These are phyloP conservation scores for Spea bombifrons DNA, from an alignment of 2,113 vertebrate species.

Conservation along the genomic window DNA sequence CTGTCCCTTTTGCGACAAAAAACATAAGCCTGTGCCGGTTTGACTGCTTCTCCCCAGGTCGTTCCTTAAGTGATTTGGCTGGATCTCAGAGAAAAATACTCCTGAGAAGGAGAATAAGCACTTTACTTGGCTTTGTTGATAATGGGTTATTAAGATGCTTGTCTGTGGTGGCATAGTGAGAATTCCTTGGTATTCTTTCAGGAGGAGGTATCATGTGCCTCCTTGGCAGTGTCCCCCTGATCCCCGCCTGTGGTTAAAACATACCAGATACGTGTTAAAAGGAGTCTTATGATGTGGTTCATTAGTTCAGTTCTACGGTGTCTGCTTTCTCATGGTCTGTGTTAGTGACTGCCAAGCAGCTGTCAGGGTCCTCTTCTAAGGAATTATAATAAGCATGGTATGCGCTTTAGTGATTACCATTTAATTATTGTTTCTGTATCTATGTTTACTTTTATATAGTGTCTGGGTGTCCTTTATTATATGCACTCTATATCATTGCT, in stretches of 20 bases:
- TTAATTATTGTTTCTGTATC: constrained; percentile 24
- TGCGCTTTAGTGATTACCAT: constrained; percentile 15
- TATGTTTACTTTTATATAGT: constrained; percentile 1
- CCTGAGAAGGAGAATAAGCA: constrained; percentile 50
- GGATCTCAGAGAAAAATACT: constrained; percentile 56
- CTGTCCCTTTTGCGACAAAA: constrained; percentile 67
- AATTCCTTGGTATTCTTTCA: constrained; percentile 51
- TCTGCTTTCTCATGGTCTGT: constrained; percentile 45
- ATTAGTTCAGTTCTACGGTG: constrained; percentile 31
- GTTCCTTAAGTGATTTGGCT: constrained; percentile 60
- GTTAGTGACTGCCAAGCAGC: constrained; percentile 47
- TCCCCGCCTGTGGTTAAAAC: constrained; percentile 51
- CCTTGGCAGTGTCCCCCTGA: constrained; percentile 44
- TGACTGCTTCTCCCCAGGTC: constrained; percentile 52
- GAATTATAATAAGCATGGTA: constrained; percentile 20
- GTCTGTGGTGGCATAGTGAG: constrained; percentile 49
- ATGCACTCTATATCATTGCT: too few relatives aligned
- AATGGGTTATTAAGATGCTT: constrained; percentile 58
- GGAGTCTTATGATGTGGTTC: constrained; percentile 53
- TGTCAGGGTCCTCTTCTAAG: constrained; percentile 39
- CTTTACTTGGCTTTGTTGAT: constrained; percentile 51
- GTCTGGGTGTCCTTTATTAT: background rate
- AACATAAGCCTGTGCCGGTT: constrained; percentile 47
- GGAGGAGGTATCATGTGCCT: constrained; percentile 56
- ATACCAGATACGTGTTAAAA: constrained; percentile 62